Percentiles rank a stretch among this genome's conserved stretches.
Conservation (phyloP, 2,888 invertebrate species). For the Doris montereyensis region DNA sequence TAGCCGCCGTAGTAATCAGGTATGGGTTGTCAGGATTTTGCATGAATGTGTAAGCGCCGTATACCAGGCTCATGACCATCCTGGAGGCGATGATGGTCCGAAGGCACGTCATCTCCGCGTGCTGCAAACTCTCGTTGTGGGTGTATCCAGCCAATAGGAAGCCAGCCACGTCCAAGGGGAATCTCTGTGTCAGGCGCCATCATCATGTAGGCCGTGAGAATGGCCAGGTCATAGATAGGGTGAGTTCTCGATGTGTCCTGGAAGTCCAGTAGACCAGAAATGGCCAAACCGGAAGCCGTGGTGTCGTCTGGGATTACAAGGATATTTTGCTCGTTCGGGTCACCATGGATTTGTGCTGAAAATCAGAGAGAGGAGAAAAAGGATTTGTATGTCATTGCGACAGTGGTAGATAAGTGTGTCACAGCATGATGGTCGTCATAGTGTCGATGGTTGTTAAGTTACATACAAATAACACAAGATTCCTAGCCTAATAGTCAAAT, state of each 20-base stretch:
- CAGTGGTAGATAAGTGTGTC: no score
- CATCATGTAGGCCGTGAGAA: conserved; percentile 86
- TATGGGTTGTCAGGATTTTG: conserved; percentile 87
- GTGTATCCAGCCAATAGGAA: conserved; percentile 85
- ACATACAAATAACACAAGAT: no score
- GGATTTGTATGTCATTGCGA: not conserved
- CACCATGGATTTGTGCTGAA: conserved; percentile 85
- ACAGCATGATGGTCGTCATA: no score
- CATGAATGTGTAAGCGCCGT: conserved; percentile 84
- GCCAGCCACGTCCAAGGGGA: conserved; percentile 66
- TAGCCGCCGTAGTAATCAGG: conserved; percentile 77
- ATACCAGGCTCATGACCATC: conserved; percentile 86
- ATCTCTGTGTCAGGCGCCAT: conserved; percentile 78
- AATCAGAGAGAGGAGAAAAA: not conserved
- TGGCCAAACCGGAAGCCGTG: conserved; percentile 61
- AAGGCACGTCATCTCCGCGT: conserved; percentile 79
- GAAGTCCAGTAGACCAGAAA: conserved; percentile 82
- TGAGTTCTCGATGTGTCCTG: conserved; percentile 85
- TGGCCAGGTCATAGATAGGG: conserved; percentile 86
- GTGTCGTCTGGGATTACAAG: conserved; percentile 74
- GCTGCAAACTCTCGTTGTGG: conserved; percentile 75
- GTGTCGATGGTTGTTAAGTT: no score
- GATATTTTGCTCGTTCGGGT: conserved; percentile 92
- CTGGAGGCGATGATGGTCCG: conserved; percentile 85
- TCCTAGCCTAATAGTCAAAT: no score